Evolutionary conservation across 92 coral and sea anemone species (phyloP).

Genomic region (Nematostella vectensis): DNA sequence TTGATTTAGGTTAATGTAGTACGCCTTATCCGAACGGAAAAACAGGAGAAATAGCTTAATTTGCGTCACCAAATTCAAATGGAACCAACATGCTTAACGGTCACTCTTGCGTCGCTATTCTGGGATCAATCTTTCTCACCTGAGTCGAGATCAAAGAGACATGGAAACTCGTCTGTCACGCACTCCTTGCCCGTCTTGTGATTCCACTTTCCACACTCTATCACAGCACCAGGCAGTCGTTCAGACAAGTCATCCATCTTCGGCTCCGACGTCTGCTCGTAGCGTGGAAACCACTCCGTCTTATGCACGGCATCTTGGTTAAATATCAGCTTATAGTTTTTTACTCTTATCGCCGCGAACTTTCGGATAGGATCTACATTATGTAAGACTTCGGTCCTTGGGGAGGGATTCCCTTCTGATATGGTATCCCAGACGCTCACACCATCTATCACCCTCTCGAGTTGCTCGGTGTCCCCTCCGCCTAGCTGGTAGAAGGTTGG

Average conservation of each 20-base stretch:
- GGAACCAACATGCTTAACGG: too few species aligned
- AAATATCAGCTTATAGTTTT: conserved; percentile 68
- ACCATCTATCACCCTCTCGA: conserved; percentile 73
- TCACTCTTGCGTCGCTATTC: too few species aligned
- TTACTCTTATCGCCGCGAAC: conserved; percentile 85
- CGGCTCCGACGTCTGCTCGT: conserved; percentile 32
- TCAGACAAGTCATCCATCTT: conserved; percentile 30
- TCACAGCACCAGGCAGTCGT: conserved; percentile 68
- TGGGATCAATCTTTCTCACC: too few species aligned
- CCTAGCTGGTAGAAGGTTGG: conserved; percentile 96
- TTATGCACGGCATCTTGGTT: conserved; percentile 80
- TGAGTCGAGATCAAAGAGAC: conserved; percentile 57
- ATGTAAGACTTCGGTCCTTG: conserved; percentile 81
- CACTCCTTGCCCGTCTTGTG: conserved; percentile 43
- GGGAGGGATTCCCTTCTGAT: conserved; percentile 63
- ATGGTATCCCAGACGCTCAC: conserved; percentile 87
- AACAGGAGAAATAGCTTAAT: too few species aligned
- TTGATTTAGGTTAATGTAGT: too few species aligned
- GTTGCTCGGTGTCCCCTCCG: conserved; percentile 79
- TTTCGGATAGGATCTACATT: conserved; percentile 83
- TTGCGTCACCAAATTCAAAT: too few species aligned
- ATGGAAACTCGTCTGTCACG: conserved; percentile 68
- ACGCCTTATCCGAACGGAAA: too few species aligned
- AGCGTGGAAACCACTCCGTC: conserved; percentile 78
- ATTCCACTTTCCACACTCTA: conserved; percentile 71